Evolutionary conservation across 1,140 invertebrate genomes (phyloP).

Genomic region (Eumaeus atala): DNA sequence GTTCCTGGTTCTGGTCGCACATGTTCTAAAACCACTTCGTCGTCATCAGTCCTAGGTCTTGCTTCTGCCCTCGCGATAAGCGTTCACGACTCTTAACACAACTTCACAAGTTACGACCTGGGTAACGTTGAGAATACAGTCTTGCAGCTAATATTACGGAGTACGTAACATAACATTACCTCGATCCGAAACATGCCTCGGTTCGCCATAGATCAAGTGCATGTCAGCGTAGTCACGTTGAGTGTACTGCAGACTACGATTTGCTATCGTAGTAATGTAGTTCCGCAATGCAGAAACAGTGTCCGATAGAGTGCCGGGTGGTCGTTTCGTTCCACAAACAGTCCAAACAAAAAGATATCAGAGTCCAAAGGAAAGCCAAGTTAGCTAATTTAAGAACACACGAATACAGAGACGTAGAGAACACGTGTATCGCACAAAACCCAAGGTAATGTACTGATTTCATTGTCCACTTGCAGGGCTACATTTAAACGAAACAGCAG

Average conservation of each 20-base stretch:
- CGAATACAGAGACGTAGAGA: constrained; percentile 1
- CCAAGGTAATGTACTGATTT: neutral
- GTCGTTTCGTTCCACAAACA: constrained; percentile 6
- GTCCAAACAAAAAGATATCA: constrained; percentile 4
- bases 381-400: neutral
- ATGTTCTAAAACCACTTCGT: constrained; percentile 11
- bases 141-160: neutral
- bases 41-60: constrained; percentile 8
- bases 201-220: constrained; percentile 9
- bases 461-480: neutral
- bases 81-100: constrained; percentile 1
- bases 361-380: constrained; percentile 1
- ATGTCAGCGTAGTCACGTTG: neutral
- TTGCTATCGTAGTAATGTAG: neutral
- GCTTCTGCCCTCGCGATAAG: constrained; percentile 10
- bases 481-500: neutral
- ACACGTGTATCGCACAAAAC: constrained; percentile 1
- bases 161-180: constrained; percentile 5
- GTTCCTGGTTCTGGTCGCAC: constrained; percentile 1
- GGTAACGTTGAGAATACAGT: constrained; percentile 2
- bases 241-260: neutral
- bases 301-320: constrained; percentile 1
- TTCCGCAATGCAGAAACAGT: neutral
- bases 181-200: neutral
- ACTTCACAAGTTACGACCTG: neutral